Percentiles rank a stretch among this genome's conserved stretches.
phyloP scores from a whole-genome alignment of 2,113 vertebrate species.

The Geococcyx californianus region DNA sequence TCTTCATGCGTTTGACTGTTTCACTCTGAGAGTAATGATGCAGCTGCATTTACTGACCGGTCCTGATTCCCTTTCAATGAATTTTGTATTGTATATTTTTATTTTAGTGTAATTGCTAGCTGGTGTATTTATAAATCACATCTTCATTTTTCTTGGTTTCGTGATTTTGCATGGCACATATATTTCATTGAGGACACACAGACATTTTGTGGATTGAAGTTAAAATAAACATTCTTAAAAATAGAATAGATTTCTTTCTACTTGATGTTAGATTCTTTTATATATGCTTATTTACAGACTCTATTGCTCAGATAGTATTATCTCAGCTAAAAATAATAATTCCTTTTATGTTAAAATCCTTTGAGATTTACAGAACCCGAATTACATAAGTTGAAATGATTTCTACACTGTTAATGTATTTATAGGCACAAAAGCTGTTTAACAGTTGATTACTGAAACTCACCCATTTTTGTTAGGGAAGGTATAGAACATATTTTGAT shows the following conservation, averaged over 20 bases:
- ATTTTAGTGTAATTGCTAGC: background rate
- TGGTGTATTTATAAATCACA: background rate
- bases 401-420: slow-evolving; percentile 16
- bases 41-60: background rate
- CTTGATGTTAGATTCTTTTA: background rate
- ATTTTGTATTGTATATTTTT: background rate
- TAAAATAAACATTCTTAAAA: background rate
- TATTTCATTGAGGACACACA: background rate
- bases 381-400: slow-evolving; percentile 23
- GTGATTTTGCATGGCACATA: background rate
- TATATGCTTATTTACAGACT: background rate
- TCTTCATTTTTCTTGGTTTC: background rate
- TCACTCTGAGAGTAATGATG: background rate
- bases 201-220: background rate
- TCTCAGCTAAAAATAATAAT: slow-evolving; percentile 29
- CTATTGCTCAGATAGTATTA: background rate
- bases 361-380: background rate
- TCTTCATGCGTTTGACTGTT: background rate
- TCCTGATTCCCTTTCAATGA: background rate
- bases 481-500: background rate
- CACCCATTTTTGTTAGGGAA: slow-evolving; percentile 7
- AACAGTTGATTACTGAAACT: slow-evolving; percentile 8
- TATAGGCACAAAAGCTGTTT: slow-evolving; percentile 12
- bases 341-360: background rate
- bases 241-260: background rate